Percentiles rank a stretch among this genome's conserved stretches.
phyloP scores from a whole-genome alignment of 1,140 invertebrate species.

The Andrena cerasifolii region DNA sequence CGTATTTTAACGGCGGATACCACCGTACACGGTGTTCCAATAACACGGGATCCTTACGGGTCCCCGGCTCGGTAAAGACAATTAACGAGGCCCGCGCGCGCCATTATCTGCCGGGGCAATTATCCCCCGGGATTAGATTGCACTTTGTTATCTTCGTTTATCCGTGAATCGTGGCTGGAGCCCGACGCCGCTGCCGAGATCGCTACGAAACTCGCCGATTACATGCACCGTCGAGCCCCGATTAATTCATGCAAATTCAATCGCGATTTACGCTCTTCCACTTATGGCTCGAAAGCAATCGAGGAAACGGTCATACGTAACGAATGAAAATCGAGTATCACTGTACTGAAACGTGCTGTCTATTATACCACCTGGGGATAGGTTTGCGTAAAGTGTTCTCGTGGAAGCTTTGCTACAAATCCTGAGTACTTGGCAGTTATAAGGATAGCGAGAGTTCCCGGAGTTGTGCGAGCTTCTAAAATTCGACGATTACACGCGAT shows the following conservation, averaged over 20 bases:
- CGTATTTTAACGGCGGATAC: slow-evolving; percentile 27
- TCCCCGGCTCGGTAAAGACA: neutral
- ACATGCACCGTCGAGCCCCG: slow-evolving; percentile 38
- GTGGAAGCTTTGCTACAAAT: no score
- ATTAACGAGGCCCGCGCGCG: neutral
- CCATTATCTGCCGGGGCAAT: slow-evolving; percentile 1
- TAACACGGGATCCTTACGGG: slow-evolving; percentile 25
- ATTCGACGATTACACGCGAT: no score
- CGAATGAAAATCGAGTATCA: neutral
- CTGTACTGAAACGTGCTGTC: no score
- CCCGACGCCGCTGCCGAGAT: neutral
- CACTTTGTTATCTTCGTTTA: neutral
- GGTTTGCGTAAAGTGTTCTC: no score
- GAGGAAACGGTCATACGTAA: slow-evolving; percentile 11
- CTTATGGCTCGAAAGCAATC: neutral
- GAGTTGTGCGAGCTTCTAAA: no score
- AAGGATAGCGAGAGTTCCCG: no score
- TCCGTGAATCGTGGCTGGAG: neutral
- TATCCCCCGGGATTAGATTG: slow-evolving; percentile 12
- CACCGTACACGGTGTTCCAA: neutral
- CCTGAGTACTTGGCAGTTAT: no score
- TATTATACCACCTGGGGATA: no score
- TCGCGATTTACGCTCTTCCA: slow-evolving; percentile 26
- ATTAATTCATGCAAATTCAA: slow-evolving; percentile 40
- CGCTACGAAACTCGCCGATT: slow-evolving; percentile 26